Evolutionary conservation across 2,113 vertebrate species (phyloP), one percentile per base, ranked within the genome.

Genomic region (Hippocampus barbouri): DNA sequence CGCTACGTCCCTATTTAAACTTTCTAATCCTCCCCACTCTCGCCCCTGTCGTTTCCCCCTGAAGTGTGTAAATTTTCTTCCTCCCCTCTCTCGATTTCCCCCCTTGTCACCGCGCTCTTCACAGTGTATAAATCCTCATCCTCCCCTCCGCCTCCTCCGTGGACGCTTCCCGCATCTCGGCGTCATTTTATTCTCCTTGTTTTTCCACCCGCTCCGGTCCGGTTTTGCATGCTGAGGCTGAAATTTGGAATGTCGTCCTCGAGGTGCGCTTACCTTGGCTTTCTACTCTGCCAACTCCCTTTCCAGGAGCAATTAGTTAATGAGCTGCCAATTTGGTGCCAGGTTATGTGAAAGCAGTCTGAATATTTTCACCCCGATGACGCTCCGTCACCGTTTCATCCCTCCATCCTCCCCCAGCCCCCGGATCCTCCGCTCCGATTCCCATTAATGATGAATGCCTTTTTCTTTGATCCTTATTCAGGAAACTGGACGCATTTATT

Each of bases 401-500:
- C 72, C 65, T 74, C 56, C 41, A 64, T 70, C 67, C 70, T 65
- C 85, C 81, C 38, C 78, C 27, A 15, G 74, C 76, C 70, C 68
- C 70, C 71, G 61, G 80, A 54, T 68, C n/a, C 18, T 57, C 60
- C 66, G 79, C 66, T 43, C 60, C 80, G 66, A 65, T 69, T 66
- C 68, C 72, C 68, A 66, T 82, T 87, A 73, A 88, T 86, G 82
- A 89, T 82, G 67, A 84, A 83, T 90, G 80, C 78, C 84, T 69
- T 80, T 66, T 86, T 69, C 71, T 80, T 79, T 81, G 66, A 72
- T 80, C 80, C 74, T 77, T 80, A 77, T 71, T 83, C 91, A 97
- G 95, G 86, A 96, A 97, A 87, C 92, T 97, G 88, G 95, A 97
- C 43, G 95, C 95, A 75, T 96, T 97, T 91, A 97, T 96, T 91